Percentiles rank a stretch among this genome's conserved stretches.
Evolutionary conservation across 2,888 invertebrate genomes (phyloP).

Genomic region (Clistopyga incitator): DNA sequence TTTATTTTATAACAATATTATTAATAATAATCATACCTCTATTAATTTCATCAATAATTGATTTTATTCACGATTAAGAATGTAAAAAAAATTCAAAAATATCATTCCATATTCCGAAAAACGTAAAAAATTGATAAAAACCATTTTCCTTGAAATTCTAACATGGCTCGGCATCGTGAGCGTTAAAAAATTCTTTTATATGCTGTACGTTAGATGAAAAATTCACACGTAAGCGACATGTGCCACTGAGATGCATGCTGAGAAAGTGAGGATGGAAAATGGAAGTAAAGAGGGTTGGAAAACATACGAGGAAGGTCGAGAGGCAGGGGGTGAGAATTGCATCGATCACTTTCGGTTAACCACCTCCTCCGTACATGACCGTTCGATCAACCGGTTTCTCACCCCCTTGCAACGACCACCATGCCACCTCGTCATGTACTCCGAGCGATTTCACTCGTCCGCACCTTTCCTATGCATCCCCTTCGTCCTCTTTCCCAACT

Average conservation of each 20-base stretch:
- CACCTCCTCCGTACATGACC: constrained; percentile 53
- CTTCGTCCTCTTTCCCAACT: constrained; percentile 14
- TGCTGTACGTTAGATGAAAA: too few relatives aligned
- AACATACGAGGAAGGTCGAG: constrained; percentile 5
- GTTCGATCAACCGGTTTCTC: constrained; percentile 57
- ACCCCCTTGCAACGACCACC: constrained; percentile 12
- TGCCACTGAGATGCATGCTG: not conserved
- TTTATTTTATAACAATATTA: too few relatives aligned
- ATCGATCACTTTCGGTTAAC: constrained; percentile 66
- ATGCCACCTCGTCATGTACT: constrained; percentile 39
- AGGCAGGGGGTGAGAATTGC: constrained; percentile 34
- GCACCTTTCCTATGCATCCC: constrained; percentile 15
- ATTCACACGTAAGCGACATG: not conserved
- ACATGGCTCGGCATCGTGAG: too few relatives aligned
- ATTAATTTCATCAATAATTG: too few relatives aligned
- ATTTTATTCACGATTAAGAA: too few relatives aligned
- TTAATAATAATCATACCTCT: too few relatives aligned
- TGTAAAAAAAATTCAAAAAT: too few relatives aligned
- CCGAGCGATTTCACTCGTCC: constrained; percentile 40
- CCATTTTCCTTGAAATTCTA: too few relatives aligned
- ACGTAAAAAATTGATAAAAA: too few relatives aligned
- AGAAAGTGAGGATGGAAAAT: constrained; percentile 30
- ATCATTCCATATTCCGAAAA: too few relatives aligned
- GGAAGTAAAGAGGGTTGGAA: constrained; percentile 12
- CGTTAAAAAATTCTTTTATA: too few relatives aligned